Percentiles rank a stretch among this genome's conserved stretches.
These are phyloP conservation scores for Poicephalus gulielmi DNA, from an alignment of 2,113 vertebrate species.

Conservation along the genomic window DNA sequence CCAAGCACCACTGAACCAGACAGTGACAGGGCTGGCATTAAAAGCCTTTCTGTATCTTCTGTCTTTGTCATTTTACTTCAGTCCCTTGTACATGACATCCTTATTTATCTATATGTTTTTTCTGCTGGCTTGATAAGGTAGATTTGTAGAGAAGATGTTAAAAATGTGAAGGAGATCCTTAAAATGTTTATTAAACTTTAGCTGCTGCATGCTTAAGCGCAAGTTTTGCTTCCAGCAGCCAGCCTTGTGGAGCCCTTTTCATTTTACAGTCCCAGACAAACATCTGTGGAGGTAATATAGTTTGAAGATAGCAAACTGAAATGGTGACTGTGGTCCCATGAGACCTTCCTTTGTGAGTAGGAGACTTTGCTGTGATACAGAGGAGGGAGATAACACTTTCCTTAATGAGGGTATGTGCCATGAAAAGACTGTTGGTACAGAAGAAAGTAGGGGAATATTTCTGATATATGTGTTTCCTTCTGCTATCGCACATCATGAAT, in stretches of 20 bases:
- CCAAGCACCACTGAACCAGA: accelerated
- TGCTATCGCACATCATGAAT: not conserved
- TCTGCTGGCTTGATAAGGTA: not conserved
- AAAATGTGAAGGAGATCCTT: not conserved
- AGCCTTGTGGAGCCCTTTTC: not conserved
- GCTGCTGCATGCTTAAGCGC: not conserved
- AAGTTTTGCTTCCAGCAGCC: not conserved
- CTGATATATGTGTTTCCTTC: not conserved
- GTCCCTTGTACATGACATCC: not conserved
- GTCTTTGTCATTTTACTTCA: not conserved
- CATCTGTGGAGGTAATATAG: not conserved
- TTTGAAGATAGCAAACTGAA: not conserved
- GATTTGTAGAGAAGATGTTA: not conserved
- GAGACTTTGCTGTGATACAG: not conserved
- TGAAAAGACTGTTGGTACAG: not conserved
- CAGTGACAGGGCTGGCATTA: not conserved
- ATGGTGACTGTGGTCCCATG: not conserved
- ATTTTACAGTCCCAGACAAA: not conserved
- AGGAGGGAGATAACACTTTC: not conserved
- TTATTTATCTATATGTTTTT: not conserved
- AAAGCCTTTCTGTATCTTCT: not conserved
- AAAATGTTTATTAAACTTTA: not conserved
- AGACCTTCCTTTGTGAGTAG: not conserved
- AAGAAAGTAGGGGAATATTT: not conserved
- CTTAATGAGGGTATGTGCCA: not conserved